Percentiles rank a stretch among this genome's conserved stretches.
phyloP scores from a whole-genome alignment of 2,888 invertebrate species.

The Achlya flavicornis region DNA sequence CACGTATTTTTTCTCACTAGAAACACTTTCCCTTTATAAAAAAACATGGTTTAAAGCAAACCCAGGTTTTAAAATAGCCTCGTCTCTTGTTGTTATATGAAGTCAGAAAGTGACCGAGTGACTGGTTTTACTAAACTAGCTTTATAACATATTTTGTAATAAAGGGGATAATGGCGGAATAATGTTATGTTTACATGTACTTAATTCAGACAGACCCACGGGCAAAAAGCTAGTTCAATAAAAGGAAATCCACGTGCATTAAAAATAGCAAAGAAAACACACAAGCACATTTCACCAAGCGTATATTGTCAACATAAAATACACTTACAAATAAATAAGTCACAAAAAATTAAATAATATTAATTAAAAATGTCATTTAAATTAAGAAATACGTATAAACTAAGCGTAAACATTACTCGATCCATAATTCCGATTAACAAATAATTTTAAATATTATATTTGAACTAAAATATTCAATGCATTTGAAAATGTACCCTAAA shows the following conservation, averaged over 20 bases:
- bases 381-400: slow-evolving; percentile 23
- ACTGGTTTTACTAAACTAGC: too few relatives aligned
- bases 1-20: too few relatives aligned
- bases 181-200: not conserved
- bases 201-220: not conserved
- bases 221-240: slow-evolving; percentile 15
- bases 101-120: too few relatives aligned
- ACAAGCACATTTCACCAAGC: slow-evolving; percentile 71
- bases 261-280: slow-evolving; percentile 55
- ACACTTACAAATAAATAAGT: slow-evolving; percentile 72
- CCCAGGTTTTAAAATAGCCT: too few relatives aligned
- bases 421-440: slow-evolving; percentile 1
- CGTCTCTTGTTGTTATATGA: too few relatives aligned
- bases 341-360: slow-evolving; percentile 39
- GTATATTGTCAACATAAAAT: slow-evolving; percentile 78
- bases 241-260: slow-evolving; percentile 19
- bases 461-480: slow-evolving; percentile 12
- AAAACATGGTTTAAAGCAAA: too few relatives aligned
- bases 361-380: slow-evolving; percentile 31
- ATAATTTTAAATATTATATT: not conserved
- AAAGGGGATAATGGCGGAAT: too few relatives aligned
- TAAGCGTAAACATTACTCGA: slow-evolving; percentile 28
- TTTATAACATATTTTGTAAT: too few relatives aligned
- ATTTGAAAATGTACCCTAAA: slow-evolving; percentile 8
- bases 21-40: too few relatives aligned